Percentiles rank a stretch among this genome's conserved stretches.
Conservation (phyloP, 1,140 invertebrate species). For the Musca vetustissima region DNA sequence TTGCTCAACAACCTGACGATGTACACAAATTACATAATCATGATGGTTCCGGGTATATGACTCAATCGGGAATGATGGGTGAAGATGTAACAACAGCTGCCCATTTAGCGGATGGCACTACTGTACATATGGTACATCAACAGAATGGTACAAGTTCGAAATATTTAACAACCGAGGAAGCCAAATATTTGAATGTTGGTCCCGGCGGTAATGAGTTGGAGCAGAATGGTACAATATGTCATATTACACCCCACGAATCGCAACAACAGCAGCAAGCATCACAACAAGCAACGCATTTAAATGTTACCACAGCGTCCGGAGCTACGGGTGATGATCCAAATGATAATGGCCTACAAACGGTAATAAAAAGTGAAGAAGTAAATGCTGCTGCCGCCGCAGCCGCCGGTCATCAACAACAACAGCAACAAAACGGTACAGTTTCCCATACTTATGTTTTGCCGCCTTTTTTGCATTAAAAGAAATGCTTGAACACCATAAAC, state of each 20-base stretch:
- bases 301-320: conserved; percentile 16
- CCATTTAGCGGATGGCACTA: conserved; percentile 14
- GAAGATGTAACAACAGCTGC: neutral
- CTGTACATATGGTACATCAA: conserved; percentile 28
- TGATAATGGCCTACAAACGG: conserved; percentile 39
- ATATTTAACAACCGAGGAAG: conserved; percentile 45
- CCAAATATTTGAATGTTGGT: conserved; percentile 40
- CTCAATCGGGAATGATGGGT: conserved; percentile 14
- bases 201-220: conserved; percentile 2
- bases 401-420: conserved; percentile 20
- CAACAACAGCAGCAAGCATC: conserved; percentile 27
- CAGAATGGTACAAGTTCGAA: conserved; percentile 39
- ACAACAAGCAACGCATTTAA: conserved; percentile 29
- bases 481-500: conserved; percentile 52
- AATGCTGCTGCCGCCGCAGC: neutral
- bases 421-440: conserved; percentile 35
- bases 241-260: conserved; percentile 4
- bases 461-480: conserved; percentile 56
- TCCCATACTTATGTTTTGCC: conserved; percentile 53
- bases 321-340: conserved; percentile 39
- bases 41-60: conserved; percentile 25
- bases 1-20: conserved; percentile 25
- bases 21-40: conserved; percentile 28
- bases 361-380: conserved; percentile 51
- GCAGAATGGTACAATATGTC: conserved; percentile 7